Evolutionary conservation across 2,888 invertebrate species (phyloP), one percentile per base, ranked within the genome.

Genomic region (Teleiodes luculella): DNA sequence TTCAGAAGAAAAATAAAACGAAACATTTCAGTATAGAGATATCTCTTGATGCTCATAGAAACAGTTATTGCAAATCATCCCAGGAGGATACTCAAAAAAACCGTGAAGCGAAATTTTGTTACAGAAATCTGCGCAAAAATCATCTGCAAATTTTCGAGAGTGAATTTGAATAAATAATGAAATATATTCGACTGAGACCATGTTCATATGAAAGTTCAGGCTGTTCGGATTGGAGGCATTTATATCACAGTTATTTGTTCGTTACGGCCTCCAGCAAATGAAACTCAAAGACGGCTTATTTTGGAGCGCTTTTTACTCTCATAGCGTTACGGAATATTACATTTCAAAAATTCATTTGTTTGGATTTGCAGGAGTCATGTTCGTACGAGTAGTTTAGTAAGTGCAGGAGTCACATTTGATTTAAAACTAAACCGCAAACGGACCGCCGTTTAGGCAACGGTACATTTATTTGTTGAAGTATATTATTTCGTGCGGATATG

Each of bases 21-120:
- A 39, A 53, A 37, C 30, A 39, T 46, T 53, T 47, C 53, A 53
- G 47, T 53, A 33, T 48, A 31, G 33, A 39, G 48, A 18, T 47
- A 48, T 47, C 47, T 35, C 16, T 16, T 39, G 47, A 48, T 24
- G 20, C 53, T 53, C 11, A 41, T 11, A 35, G 7, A 35, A 35
- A 36, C 7, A 48, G 20, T 48, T 31, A 33, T 48, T 39, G 13
- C 45, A 45, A 46, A 43, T 43, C 31, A 43, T 52, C 43, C 16
- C 33, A 20, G 3, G 33, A 41, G 52, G 31, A n/a, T 43, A 18
- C 7, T 52, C 18, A 33, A 18, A 33, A 39, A 52, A 43, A 14
- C 24, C 13, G 10, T 39, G 39, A 28, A 24, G 30, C 13, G 1
- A 18, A 35, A 48, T 49, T 20, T 8, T 24, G 37, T 39, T 28